Evolutionary conservation across 2,888 invertebrate genomes (phyloP).

Genomic region (Ypsolopha sequella): DNA sequence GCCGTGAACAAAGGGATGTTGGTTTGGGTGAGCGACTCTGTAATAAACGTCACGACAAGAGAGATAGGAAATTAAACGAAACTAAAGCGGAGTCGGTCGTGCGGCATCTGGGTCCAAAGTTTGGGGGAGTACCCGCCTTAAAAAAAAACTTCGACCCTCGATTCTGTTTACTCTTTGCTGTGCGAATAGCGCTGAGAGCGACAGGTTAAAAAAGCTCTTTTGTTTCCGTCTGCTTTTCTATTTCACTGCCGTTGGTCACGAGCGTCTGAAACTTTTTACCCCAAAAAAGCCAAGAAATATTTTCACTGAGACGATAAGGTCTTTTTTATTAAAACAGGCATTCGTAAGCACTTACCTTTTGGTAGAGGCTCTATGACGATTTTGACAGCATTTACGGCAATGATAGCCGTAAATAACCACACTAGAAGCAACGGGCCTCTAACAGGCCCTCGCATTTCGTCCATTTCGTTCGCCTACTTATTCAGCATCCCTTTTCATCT

Average conservation of each 20-base stretch:
- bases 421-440: constrained; percentile 36
- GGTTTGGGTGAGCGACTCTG: constrained; percentile 39
- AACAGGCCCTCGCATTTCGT: constrained; percentile 26
- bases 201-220: constrained; percentile 42
- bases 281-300: neutral
- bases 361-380: constrained; percentile 65
- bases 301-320: neutral
- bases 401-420: constrained; percentile 42
- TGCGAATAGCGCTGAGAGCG: constrained; percentile 30
- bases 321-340: neutral
- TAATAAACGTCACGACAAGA: constrained; percentile 61
- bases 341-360: constrained; percentile 48
- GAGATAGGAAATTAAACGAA: constrained; percentile 66
- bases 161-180: constrained; percentile 43
- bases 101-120: constrained; percentile 46
- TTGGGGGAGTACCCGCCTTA: constrained; percentile 28
- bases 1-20: constrained; percentile 41
- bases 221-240: constrained; percentile 16
- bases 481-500: constrained; percentile 11
- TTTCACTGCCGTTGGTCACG: constrained; percentile 22
- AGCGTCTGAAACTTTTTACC: constrained; percentile 7
- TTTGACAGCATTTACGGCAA: constrained; percentile 50
- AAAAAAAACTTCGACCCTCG: constrained; percentile 39
- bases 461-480: constrained; percentile 25
- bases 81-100: constrained; percentile 57